phyloP scores from a whole-genome alignment of 2,888 invertebrate genomes.

The Drosophila bunnanda region DNA sequence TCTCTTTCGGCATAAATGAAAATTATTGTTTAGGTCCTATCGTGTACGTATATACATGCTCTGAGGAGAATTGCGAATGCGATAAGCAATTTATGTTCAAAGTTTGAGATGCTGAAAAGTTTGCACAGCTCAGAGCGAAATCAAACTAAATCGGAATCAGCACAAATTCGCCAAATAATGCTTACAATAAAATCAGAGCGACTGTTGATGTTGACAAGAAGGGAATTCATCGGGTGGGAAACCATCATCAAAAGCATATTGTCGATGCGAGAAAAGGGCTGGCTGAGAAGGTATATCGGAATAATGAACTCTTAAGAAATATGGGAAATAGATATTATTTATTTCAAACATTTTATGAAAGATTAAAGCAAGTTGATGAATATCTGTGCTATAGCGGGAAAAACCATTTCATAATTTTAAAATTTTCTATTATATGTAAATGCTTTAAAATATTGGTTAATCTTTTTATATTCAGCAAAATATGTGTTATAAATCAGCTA shows the following conservation, averaged over 20 bases:
- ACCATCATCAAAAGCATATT: constrained; percentile 49
- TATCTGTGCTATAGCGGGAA: not conserved
- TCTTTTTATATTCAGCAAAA: not conserved
- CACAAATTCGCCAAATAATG: constrained; percentile 65
- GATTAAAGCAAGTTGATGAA: no score
- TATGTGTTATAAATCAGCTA: not conserved
- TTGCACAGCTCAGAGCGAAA: constrained; percentile 56
- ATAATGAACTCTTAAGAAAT: not conserved
- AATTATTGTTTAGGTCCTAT: constrained; percentile 53
- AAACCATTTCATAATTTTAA: not conserved
- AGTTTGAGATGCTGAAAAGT: constrained; percentile 64
- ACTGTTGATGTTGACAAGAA: constrained; percentile 33
- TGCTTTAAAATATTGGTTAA: no score
- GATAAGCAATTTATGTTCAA: constrained; percentile 73
- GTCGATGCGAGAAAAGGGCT: not conserved
- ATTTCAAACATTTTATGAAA: no score
- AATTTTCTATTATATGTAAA: not conserved
- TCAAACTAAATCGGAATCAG: constrained; percentile 72
- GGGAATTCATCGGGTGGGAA: constrained; percentile 27
- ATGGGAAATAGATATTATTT: not conserved
- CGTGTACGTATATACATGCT: constrained; percentile 12
- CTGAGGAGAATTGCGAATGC: constrained; percentile 29
- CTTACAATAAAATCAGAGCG: constrained; percentile 61
- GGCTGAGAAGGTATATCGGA: not conserved
- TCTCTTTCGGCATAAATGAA: constrained; percentile 44